Evolutionary conservation across 2,888 invertebrate species (phyloP).

Genomic region (Synergus umbraculus): DNA sequence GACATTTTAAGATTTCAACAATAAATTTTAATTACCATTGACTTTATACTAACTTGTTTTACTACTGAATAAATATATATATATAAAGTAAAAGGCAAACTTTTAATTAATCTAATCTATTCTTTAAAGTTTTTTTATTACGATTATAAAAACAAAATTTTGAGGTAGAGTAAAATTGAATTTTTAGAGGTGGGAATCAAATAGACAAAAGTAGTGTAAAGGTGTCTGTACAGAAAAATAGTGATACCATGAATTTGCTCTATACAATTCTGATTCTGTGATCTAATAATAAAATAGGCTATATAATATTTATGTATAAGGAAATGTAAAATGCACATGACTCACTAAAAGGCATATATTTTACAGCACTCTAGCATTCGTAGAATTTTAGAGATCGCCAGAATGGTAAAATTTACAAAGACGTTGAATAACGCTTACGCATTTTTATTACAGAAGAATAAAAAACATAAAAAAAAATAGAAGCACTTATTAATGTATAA

Average conservation of each 20-base stretch:
- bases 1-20: not conserved
- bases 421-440: slow-evolving; percentile 51
- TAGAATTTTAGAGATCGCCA: slow-evolving; percentile 66
- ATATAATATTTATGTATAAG: slow-evolving; percentile 55
- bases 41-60: not conserved
- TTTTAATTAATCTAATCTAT: not conserved
- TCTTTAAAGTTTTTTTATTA: not conserved
- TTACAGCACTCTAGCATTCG: slow-evolving; percentile 78
- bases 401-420: slow-evolving; percentile 58
- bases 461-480: too few species aligned
- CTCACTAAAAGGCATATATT: slow-evolving; percentile 74
- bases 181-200: slow-evolving; percentile 41
- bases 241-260: slow-evolving; percentile 60
- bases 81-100: not conserved
- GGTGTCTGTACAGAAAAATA: slow-evolving; percentile 41
- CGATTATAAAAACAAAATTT: not conserved
- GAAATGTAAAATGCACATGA: slow-evolving; percentile 70
- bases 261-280: slow-evolving; percentile 60
- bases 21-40: not conserved
- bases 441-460: slow-evolving; percentile 43
- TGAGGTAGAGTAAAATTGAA: not conserved
- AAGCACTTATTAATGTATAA: not conserved
- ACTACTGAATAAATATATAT: not conserved
- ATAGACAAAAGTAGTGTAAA: slow-evolving; percentile 48
- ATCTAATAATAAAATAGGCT: slow-evolving; percentile 52